Evolutionary conservation across 2,888 invertebrate genomes (phyloP).

Genomic region (Halocaridina rubra): DNA sequence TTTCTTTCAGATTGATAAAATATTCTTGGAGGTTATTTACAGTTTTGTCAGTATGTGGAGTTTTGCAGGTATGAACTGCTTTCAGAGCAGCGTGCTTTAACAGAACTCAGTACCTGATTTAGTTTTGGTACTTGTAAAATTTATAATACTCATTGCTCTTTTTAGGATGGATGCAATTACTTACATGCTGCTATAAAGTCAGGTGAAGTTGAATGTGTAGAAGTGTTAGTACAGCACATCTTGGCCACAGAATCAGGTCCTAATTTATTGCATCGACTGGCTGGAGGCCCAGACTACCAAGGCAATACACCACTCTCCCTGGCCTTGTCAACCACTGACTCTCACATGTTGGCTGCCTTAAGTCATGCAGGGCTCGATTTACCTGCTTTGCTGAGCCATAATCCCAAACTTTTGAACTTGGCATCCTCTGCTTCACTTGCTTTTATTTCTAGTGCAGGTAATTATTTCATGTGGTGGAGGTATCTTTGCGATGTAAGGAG

Average conservation of each 20-base stretch:
- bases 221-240: conserved; percentile 47
- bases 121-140: no score
- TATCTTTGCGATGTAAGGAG: no score
- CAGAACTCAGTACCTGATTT: no score
- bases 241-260: conserved; percentile 32
- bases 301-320: conserved; percentile 49
- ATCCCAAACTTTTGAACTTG: conserved; percentile 30
- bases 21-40: no score
- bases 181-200: conserved; percentile 60
- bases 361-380: conserved; percentile 51
- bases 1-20: no score
- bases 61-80: no score
- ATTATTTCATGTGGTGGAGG: no score
- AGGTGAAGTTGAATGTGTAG: conserved; percentile 55
- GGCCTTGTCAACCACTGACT: conserved; percentile 27
- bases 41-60: no score
- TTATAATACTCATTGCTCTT: no score
- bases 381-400: conserved; percentile 39
- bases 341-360: conserved; percentile 32
- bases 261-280: conserved; percentile 47
- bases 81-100: no score
- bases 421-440: conserved; percentile 42
- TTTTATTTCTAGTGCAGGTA: conserved; percentile 27
- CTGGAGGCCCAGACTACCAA: conserved; percentile 39
- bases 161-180: conserved; percentile 59